phyloP scores from a whole-genome alignment of 1,140 invertebrate genomes.

The Aleiodes sp. region DNA sequence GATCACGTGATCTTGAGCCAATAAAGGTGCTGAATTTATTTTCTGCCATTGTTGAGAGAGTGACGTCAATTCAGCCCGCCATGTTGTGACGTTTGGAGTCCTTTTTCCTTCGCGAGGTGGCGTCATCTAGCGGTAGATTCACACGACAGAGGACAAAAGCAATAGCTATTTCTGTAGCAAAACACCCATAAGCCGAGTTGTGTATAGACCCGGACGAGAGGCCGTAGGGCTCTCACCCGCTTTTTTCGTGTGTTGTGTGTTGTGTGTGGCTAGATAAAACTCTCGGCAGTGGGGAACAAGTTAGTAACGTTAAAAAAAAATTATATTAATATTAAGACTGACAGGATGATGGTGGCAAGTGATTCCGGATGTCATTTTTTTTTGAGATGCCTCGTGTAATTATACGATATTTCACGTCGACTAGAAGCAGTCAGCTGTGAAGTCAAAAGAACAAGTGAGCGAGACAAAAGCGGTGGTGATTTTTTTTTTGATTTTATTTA shows the following conservation, averaged over 20 bases:
- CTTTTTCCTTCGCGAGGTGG: background rate
- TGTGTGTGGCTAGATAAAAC: constrained; percentile 7
- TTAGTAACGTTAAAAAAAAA: background rate
- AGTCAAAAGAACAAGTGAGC: constrained; percentile 8
- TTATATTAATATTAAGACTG: constrained; percentile 46
- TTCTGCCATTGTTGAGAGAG: too few relatives aligned
- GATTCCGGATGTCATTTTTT: constrained; percentile 42
- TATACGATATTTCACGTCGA: constrained; percentile 30
- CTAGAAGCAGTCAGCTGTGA: constrained; percentile 25
- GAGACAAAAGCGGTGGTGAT: background rate
- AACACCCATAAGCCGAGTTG: constrained; percentile 13
- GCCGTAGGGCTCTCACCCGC: background rate
- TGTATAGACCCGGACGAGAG: constrained; percentile 14
- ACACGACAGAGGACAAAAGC: background rate
- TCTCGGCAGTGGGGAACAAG: constrained; percentile 2
- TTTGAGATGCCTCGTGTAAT: constrained; percentile 48
- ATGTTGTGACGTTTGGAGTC: too few relatives aligned
- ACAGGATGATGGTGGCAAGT: constrained; percentile 46
- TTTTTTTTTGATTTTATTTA: background rate
- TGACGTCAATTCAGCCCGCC: background rate
- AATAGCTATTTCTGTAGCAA: background rate
- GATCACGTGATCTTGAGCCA: too few relatives aligned
- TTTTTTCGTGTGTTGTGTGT: constrained; percentile 6
- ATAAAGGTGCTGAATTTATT: too few relatives aligned
- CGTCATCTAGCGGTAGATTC: constrained; percentile 26